Base-by-base conservation (phyloP, 1,140 invertebrate species). In the Berghia stephanieae region DNA sequence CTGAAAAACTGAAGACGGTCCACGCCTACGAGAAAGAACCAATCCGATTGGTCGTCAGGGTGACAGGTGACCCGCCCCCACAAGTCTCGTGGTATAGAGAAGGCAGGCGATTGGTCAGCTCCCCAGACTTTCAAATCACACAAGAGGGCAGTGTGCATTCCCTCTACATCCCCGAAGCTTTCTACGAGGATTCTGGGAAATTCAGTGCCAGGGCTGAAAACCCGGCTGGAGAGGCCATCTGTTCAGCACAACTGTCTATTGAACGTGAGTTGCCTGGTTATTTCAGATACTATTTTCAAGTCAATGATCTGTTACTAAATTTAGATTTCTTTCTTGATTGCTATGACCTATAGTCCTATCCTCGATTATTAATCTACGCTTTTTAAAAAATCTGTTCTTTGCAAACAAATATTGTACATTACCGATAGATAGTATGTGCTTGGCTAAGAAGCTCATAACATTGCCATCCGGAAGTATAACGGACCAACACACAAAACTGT, bases 151-250 rank as follows among this genome's bases (percentile, higher is more conserved):
- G 88, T 67, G 66, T 86, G n/a, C 88, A 89, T 81, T 83, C 85
- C 6, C 83, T 91, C 38, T 86, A 86, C 80, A 89, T 89, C 63
- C 88, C 87, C 27, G 88, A 89, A 79, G 88, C 87, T 27, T 89
- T 88, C 83, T 87, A 81, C 57, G 90, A 91, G 83, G 91, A 92
- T 82, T 89, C 90, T 44, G 95, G 95, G 49, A 92, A 92, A 75
- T 91, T 94, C 73, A 92, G 93, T 42, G 87, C 87, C 8, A 79
- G 83, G 40, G 88, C 88, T 55, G 82, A 84, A 49, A 90, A 89
- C 77, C 81, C 83, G 18, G 88, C 86, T 63, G 89, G 89, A 34
- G 84, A 88, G 52, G 81, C 86, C 10, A 75, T 83, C 63, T 89
- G 88, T 78, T 82, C 84, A 34, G 87, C 89, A 43, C 85, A 87